A percentile compares a stretch with the other conserved stretches of the same genome.
phyloP scores from a whole-genome alignment of 35 echinoderm and acorn worm genomes.

The Hemicentrotus pulcherrimus region DNA sequence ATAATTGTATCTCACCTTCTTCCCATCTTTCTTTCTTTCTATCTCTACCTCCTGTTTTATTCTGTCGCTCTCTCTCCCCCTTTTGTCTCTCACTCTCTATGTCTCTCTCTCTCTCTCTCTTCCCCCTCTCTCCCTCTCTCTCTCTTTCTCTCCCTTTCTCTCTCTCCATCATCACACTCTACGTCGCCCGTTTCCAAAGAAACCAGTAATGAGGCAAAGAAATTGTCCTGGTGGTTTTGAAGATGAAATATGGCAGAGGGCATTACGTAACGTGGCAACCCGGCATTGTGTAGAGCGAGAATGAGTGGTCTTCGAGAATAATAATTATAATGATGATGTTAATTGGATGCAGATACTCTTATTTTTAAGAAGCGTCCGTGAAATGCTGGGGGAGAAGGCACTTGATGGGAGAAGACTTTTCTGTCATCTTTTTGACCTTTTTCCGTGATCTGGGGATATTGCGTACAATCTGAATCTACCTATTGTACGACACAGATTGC shows the following conservation, averaged over 20 bases:
- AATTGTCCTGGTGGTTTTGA: neutral
- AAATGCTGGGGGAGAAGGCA: neutral
- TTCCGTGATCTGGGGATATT: no score
- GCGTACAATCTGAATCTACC: no score
- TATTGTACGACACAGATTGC: no score
- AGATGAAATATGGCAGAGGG: neutral
- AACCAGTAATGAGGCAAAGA: constrained; percentile 5
- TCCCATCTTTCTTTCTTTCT: no score
- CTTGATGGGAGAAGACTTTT: neutral
- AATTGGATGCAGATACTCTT: neutral
- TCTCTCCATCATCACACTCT: neutral
- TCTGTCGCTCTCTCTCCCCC: no score
- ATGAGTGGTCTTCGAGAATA: neutral
- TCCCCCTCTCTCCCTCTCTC: no score
- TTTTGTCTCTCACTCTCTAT: no score
- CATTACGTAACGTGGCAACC: neutral
- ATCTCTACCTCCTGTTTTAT: no score
- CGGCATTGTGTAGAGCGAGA: neutral
- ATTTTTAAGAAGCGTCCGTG: neutral
- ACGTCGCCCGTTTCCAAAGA: neutral
- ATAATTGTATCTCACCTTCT: no score
- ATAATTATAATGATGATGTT: neutral
- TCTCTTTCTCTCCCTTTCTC: neutral
- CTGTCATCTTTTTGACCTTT: no score
- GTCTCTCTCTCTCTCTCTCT: no score